Evolutionary conservation across 2,113 vertebrate genomes (phyloP).

Genomic region (Recurvirostra avosetta): DNA sequence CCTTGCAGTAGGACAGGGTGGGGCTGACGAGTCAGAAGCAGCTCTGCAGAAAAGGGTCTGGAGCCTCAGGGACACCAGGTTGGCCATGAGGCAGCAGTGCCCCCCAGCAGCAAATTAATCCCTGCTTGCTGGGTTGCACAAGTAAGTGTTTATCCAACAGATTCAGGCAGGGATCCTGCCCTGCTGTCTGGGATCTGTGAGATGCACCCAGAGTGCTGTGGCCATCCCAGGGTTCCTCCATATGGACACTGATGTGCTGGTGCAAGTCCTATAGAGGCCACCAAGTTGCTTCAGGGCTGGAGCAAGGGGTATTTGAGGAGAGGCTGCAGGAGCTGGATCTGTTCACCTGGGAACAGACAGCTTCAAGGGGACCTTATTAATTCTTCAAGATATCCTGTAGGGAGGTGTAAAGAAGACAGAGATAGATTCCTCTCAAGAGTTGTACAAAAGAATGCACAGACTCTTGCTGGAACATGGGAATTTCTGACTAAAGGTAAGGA

Average conservation of each 20-base stretch:
- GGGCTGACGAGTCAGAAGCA: not conserved
- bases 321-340: not conserved
- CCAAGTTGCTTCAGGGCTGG: rapidly evolving
- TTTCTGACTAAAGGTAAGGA: not conserved
- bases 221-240: rapidly evolving
- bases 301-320: not conserved
- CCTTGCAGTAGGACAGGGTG: not conserved
- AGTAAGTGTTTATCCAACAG: not conserved
- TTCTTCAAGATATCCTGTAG: not conserved
- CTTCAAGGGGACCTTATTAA: not conserved
- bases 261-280: rapidly evolving
- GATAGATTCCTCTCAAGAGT: not conserved
- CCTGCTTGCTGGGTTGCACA: not conserved
- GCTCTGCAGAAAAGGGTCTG: not conserved
- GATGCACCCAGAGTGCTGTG: not conserved
- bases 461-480: not conserved
- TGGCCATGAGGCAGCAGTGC: not conserved
- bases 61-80: not conserved
- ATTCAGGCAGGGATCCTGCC: not conserved
- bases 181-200: not conserved
- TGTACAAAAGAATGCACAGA: not conserved
- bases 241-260: no score
- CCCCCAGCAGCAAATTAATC: rapidly evolving
- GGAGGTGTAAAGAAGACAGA: not conserved
- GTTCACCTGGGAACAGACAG: not conserved